Percentiles rank a stretch among this genome's conserved stretches.
Conservation (phyloP, 2,888 invertebrate genomes). For the Himalopsyche anomala region DNA sequence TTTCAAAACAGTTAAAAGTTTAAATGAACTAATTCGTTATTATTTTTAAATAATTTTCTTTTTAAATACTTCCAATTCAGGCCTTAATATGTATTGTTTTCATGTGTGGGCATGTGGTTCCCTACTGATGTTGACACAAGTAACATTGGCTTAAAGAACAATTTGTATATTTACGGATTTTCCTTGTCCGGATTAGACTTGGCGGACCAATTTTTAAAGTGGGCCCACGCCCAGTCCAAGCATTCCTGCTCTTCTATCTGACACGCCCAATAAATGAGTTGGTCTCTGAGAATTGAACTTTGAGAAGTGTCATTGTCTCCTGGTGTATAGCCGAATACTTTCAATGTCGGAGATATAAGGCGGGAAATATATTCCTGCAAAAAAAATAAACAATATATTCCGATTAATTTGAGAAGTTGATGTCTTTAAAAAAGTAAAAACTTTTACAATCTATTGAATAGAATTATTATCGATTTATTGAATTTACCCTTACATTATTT, state of each 20-base stretch:
- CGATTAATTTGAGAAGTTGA: not conserved
- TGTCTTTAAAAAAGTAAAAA: no score
- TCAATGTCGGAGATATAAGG: constrained; percentile 64
- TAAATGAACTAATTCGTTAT: no score
- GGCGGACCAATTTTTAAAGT: constrained; percentile 69
- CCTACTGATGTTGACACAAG: no score
- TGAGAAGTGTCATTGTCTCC: constrained; percentile 68
- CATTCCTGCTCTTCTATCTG: constrained; percentile 77
- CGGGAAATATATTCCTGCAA: constrained; percentile 67
- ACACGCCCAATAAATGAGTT: constrained; percentile 79
- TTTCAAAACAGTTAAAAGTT: no score
- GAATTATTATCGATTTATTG: no score
- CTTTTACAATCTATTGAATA: no score
- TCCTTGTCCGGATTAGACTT: constrained; percentile 68
- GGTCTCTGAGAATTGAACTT: constrained; percentile 77
- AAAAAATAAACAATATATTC: constrained; percentile 38
- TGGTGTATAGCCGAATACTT: constrained; percentile 65
- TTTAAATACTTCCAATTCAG: no score
- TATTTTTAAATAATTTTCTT: no score
- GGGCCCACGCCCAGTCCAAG: constrained; percentile 74
- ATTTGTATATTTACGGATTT: constrained; percentile 68
- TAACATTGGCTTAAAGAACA: constrained; percentile 54
- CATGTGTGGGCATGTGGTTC: no score
- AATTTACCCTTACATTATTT: no score
- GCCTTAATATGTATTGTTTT: no score